Conservation (phyloP, 2,888 invertebrate species). For the Synanthedon tipuliformis region DNA sequence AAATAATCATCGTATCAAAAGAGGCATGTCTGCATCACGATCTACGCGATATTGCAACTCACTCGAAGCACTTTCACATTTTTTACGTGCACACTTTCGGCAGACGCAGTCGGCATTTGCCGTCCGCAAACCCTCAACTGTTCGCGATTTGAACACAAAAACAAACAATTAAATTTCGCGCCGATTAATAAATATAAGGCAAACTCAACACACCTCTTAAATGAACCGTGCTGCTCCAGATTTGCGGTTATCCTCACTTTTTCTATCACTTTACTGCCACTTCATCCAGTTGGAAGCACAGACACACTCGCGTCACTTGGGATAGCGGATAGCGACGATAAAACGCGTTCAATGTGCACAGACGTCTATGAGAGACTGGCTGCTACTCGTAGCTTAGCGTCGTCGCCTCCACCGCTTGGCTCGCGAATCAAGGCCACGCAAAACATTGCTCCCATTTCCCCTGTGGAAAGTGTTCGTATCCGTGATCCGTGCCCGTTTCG, state of each 20-base stretch:
- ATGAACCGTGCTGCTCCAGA: slow-evolving; percentile 48
- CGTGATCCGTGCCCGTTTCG: slow-evolving; percentile 61
- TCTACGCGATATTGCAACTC: slow-evolving; percentile 16
- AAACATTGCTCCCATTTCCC: slow-evolving; percentile 61
- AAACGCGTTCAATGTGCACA: slow-evolving; percentile 18
- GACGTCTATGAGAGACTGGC: slow-evolving; percentile 35
- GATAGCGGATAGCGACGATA: slow-evolving; percentile 16
- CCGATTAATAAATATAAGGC: slow-evolving; percentile 2
- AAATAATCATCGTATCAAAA: slow-evolving; percentile 18
- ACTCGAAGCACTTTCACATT: slow-evolving; percentile 42
- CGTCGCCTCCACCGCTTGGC: slow-evolving; percentile 15
- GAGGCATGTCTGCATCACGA: slow-evolving; percentile 29
- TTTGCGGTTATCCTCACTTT: slow-evolving; percentile 47
- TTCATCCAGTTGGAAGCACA: slow-evolving; percentile 1
- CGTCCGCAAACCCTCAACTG: slow-evolving; percentile 3
- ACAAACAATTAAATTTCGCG: slow-evolving; percentile 16
- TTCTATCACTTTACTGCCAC: slow-evolving; percentile 9
- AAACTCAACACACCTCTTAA: slow-evolving; percentile 37
- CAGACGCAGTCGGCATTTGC: slow-evolving; percentile 6
- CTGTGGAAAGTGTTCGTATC: slow-evolving; percentile 65
- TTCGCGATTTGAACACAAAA: slow-evolving; percentile 24
- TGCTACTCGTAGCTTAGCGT: slow-evolving; percentile 14
- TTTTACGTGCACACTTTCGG: slow-evolving; percentile 16
- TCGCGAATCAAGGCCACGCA: slow-evolving; percentile 60
- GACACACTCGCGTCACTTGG: slow-evolving; percentile 33